Base-by-base conservation (phyloP, 2,888 invertebrate species). In the Phasia obesa region DNA sequence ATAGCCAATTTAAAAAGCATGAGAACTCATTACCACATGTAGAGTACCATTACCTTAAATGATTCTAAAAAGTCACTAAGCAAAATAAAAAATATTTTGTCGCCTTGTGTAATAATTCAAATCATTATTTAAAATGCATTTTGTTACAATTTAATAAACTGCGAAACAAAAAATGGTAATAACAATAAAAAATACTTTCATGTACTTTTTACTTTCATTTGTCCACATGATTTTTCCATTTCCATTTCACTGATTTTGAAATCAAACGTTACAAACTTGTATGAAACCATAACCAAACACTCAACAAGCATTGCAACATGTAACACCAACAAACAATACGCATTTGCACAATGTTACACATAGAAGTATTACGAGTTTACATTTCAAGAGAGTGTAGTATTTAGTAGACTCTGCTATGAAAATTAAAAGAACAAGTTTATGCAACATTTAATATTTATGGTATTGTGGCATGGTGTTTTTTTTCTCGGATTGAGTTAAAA, bases 241-340 rank as follows among this genome's bases (percentile, higher is more conserved):
- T 87, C 86, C 88, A 88, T 88, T 88, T 88, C 89, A 88, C 87
- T 88, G 88, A 88, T 88, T 89, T 89, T 88, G 89, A 89, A 89
- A 89, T 88, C 88, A 88, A 89, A 89, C 86, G 87, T 86, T 70
- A 21, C n/a, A 69, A 44, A 55, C 44, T 77, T 44, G 35, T 31
- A 67, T 38, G n/a, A 31, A n/a, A 65, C 21, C 13, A 13, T 21
- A 21, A 38, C 15, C 44, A 49, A 23, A 71, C 6, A 38, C 11
- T 47, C n/a, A 6, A 17, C 44, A 47, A 17, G 6, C 19, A 27
- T n/a, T 47, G 15, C 2, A 65, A 53, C 15, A 59, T 73, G 38
- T 51, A 27, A 49, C 23, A 19, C 6, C 21, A 31, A 13, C 70
- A 49, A 23, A 7, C 44, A 44, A n/a, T 27, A 19, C 38, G 71